These are phyloP conservation scores for Xerus rutilus DNA, from an alignment of 2,797 vertebrate genomes.

Conservation along the genomic window DNA sequence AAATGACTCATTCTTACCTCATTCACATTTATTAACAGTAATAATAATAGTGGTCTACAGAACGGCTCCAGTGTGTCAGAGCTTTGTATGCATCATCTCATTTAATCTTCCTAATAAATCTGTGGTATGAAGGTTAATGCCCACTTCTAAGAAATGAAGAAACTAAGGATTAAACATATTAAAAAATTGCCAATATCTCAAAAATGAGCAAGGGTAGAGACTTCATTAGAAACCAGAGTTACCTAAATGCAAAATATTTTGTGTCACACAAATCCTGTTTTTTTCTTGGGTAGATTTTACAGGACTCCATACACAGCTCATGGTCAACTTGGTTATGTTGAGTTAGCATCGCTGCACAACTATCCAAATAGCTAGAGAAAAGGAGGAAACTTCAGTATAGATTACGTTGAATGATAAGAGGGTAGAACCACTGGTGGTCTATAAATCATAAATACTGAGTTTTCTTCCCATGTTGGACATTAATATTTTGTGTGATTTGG, in stretches of 20 bases:
- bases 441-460: not conserved
- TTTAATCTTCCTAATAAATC: conserved; percentile 71
- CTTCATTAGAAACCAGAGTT: not conserved
- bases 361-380: not conserved
- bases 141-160: conserved; percentile 60
- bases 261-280: not conserved
- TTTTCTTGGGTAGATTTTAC: not conserved
- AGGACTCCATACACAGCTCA: not conserved
- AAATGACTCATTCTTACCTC: conserved; percentile 74
- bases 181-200: conserved; percentile 26
- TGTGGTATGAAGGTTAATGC: conserved; percentile 34
- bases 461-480: not conserved
- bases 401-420: not conserved
- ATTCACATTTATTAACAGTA: conserved; percentile 70
- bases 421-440: not conserved
- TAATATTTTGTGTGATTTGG: not conserved
- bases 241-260: not conserved
- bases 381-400: not conserved
- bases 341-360: not conserved
- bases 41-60: conserved; percentile 45
- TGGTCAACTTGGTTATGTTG: not conserved
- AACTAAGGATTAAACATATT: conserved; percentile 12
- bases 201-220: conserved; percentile 41
- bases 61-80: conserved; percentile 57
- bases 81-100: conserved; percentile 63